These are phyloP conservation scores for Forbesichthys papilliferus DNA, from an alignment of 2,113 vertebrate species.

Conservation along the genomic window DNA sequence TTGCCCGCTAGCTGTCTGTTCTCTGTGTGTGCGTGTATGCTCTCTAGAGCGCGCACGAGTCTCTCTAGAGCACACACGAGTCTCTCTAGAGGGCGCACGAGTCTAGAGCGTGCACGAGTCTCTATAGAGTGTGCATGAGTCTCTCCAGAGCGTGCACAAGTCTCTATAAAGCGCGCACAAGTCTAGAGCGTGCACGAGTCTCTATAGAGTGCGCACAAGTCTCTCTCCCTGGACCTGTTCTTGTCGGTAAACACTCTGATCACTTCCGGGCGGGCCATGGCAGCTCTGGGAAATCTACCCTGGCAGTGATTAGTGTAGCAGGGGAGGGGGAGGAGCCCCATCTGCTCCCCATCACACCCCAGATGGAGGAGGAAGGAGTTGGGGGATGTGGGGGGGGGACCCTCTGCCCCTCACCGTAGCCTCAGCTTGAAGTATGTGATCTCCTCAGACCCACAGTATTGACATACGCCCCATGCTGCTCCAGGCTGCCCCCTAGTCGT, in stretches of 20 bases:
- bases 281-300: conserved; percentile 10
- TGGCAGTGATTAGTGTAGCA: conserved; percentile 60
- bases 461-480: not conserved
- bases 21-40: too few species aligned
- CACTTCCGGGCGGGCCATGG: conserved; percentile 41
- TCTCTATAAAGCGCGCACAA: too few species aligned
- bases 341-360: conserved; percentile 59
- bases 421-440: conserved; percentile 29
- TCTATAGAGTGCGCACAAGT: not conserved
- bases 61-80: too few species aligned
- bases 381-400: conserved; percentile 56
- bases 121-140: not conserved
- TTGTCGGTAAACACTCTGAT: conserved; percentile 45
- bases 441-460: not conserved
- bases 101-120: too few species aligned
- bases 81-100: too few species aligned
- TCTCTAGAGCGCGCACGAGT: too few species aligned
- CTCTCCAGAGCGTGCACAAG: not conserved
- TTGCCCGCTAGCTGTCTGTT: too few species aligned
- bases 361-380: not conserved
- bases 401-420: conserved; percentile 21
- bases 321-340: conserved; percentile 44
- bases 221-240: conserved; percentile 24
- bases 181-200: too few species aligned
- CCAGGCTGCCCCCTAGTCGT: too few species aligned